Base-by-base conservation (phyloP, 2,113 vertebrate species). In the Boleophthalmus pectinirostris region DNA sequence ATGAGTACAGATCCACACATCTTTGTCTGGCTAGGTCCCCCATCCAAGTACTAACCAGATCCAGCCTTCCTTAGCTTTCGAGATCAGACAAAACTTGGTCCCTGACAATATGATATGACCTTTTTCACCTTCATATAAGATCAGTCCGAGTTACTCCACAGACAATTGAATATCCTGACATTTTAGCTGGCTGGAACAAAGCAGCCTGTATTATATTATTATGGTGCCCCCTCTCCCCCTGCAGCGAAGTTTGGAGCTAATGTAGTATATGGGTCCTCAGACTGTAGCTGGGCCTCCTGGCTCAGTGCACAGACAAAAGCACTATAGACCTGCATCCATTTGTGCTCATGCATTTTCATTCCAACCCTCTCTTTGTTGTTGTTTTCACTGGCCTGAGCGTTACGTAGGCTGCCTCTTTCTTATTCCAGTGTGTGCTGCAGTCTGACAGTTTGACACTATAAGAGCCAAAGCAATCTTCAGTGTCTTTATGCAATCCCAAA, bases 241-340 rank as follows among this genome's bases (percentile, higher is more conserved):
- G 85, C 61, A 75, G 75, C 80, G 1, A 72, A 58, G 56, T 58
- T 25, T 25, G 56, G 23, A 83, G 78, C 75, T 88, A 88, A 89
- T 88, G 88, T 82, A 75, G 74, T 86, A 85, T 83, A 82, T 85
- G 80, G 69, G 73, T 78, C 77, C 76, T 77, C 68, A 78, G 77
- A 77, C 86, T 85, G 81, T 73, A 88, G 84, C 85, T 84, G 82
- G 75, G 73, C 66, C 69, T 14, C 78, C 78, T 53, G 74, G 70
- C 76, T 86, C 83, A 77, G 72, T 24, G 56, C 73, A 74, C 60
- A 73, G 38, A 82, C 58, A 65, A 65, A 64, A 25, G 6, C 16
- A 46, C 24, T 46, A 10, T 11, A 61, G 68, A 57, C 49, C 24
- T 73, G 54, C 35, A 70, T 71, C 24, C 66, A 2, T 70, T 69